A percentile compares a stretch with the other conserved stretches of the same genome.
Evolutionary conservation across 2,797 vertebrate species (phyloP).

Genomic region (Coranthus polyacanthus): DNA sequence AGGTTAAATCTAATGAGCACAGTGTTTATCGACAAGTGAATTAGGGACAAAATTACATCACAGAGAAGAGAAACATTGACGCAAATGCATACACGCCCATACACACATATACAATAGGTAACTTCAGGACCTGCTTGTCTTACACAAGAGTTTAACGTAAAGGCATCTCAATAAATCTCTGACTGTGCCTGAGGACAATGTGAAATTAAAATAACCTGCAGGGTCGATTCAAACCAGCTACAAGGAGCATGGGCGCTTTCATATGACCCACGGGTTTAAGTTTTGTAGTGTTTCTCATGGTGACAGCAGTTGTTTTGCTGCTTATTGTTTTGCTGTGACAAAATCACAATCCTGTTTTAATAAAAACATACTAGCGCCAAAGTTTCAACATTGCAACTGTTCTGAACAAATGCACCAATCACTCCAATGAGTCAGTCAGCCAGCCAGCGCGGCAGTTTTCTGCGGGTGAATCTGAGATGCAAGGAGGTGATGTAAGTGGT

Average conservation of each 20-base stretch:
- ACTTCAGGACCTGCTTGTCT: slow-evolving; percentile 49
- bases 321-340: background rate
- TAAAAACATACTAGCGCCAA: no score
- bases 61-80: slow-evolving; percentile 25
- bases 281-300: no score
- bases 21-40: slow-evolving; percentile 52
- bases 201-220: background rate
- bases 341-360: no score
- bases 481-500: slow-evolving; percentile 26
- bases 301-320: no score
- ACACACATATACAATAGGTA: slow-evolving; percentile 21
- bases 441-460: slow-evolving; percentile 6
- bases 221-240: slow-evolving; percentile 14
- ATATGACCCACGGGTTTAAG: background rate
- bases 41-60: slow-evolving; percentile 41
- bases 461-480: slow-evolving; percentile 4
- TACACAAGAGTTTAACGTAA: slow-evolving; percentile 37
- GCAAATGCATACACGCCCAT: background rate
- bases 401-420: slow-evolving; percentile 4
- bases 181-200: background rate
- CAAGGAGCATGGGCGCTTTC: background rate
- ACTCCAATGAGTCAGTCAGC: background rate
- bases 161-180: slow-evolving; percentile 40
- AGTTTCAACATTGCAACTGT: background rate
- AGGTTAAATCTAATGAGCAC: slow-evolving; percentile 65